A percentile compares a stretch with the other conserved stretches of the same genome.
Conservation (phyloP, 2,888 invertebrate species). For the Athripsodes cinereus region DNA sequence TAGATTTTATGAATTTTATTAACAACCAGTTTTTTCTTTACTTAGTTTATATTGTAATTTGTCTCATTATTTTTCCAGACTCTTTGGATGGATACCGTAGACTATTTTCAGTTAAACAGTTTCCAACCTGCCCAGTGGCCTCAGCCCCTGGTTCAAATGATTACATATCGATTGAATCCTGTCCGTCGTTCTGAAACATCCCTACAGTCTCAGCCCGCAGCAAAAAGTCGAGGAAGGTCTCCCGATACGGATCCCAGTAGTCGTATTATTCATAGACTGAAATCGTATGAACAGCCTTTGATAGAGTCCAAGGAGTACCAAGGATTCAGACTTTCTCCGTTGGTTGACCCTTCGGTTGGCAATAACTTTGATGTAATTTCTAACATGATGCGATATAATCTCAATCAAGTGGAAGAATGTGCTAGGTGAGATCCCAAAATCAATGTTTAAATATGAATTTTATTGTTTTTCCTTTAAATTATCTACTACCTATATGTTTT, state of each 20-base stretch:
- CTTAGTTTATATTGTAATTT: neutral
- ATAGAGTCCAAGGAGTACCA: slow-evolving; percentile 3
- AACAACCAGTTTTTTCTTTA: no score
- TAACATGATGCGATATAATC: slow-evolving; percentile 16
- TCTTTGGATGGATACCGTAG: slow-evolving; percentile 23
- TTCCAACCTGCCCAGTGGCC: slow-evolving; percentile 17
- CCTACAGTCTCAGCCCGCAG: neutral
- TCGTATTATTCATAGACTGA: slow-evolving; percentile 17
- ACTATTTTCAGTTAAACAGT: slow-evolving; percentile 17
- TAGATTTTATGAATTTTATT: no score
- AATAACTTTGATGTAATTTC: slow-evolving; percentile 13
- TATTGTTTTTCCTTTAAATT: no score
- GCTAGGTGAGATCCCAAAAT: slow-evolving; percentile 13
- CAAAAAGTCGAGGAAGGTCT: slow-evolving; percentile 4
- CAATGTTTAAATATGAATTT: no score
- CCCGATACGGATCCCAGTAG: slow-evolving; percentile 11
- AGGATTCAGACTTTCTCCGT: neutral
- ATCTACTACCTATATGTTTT: no score
- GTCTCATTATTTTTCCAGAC: slow-evolving; percentile 10
- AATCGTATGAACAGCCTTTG: slow-evolving; percentile 22
- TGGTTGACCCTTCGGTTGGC: slow-evolving; percentile 17
- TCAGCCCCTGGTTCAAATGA: slow-evolving; percentile 2
- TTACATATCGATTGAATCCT: neutral
- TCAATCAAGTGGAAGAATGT: slow-evolving; percentile 16
- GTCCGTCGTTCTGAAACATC: neutral